A percentile compares a stretch with the other conserved stretches of the same genome.
Conservation (phyloP, 2,888 invertebrate genomes). For the Apodemia duryi region DNA sequence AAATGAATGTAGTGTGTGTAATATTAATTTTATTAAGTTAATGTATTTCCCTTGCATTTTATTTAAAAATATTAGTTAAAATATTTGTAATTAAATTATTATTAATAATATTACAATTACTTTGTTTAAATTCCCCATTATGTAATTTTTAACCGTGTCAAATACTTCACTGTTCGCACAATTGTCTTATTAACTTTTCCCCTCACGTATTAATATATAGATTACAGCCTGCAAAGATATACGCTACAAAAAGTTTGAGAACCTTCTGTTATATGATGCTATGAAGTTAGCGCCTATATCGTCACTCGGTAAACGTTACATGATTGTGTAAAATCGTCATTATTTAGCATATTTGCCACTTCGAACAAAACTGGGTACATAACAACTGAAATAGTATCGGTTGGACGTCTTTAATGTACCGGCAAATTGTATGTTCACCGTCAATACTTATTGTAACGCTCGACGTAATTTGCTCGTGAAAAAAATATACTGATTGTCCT, state of each 20-base stretch:
- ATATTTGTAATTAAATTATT: no score
- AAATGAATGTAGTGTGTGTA: no score
- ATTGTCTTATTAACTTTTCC: no score
- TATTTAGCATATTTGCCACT: background rate
- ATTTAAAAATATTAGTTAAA: no score
- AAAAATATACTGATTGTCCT: background rate
- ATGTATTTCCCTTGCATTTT: no score
- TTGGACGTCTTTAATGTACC: background rate
- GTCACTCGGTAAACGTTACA: background rate
- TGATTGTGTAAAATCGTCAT: slow-evolving; percentile 11
- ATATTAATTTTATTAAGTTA: no score
- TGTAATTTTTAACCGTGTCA: no score
- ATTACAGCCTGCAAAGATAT: no score
- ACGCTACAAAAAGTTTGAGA: background rate
- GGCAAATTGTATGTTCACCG: background rate
- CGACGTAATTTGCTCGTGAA: background rate
- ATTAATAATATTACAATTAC: no score
- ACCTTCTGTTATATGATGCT: background rate
- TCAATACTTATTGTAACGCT: background rate
- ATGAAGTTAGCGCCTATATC: background rate
- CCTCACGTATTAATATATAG: no score
- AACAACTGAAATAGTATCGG: background rate
- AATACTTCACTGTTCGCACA: no score
- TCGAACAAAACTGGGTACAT: slow-evolving; percentile 4
- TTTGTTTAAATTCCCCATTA: no score